phyloP scores from a whole-genome alignment of 2,888 invertebrate genomes.

The Chromoteleia sp. region DNA sequence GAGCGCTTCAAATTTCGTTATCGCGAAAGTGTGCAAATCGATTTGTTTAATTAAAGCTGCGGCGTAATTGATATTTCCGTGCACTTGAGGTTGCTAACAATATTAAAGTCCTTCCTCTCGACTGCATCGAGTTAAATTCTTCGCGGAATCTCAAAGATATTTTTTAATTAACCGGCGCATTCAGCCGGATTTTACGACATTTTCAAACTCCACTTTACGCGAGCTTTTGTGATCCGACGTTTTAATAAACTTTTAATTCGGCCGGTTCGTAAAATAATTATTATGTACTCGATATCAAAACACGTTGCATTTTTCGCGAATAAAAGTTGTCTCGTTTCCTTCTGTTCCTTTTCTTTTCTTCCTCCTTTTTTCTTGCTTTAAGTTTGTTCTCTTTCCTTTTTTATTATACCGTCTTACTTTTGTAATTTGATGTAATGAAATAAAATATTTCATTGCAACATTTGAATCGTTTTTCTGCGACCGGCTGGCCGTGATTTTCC shows the following conservation, averaged over 20 bases:
- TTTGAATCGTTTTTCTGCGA: slow-evolving; percentile 2
- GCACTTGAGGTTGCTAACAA: slow-evolving; percentile 42
- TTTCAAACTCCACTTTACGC: slow-evolving; percentile 28
- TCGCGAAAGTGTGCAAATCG: slow-evolving; percentile 28
- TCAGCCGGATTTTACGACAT: slow-evolving; percentile 49
- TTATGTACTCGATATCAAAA: slow-evolving; percentile 14
- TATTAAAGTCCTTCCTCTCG: slow-evolving; percentile 22
- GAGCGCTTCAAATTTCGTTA: no score
- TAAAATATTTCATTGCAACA: no score
- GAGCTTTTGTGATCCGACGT: slow-evolving; percentile 10
- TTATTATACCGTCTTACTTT: no score
- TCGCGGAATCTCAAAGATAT: slow-evolving; percentile 48
- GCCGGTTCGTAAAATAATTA: slow-evolving; percentile 13
- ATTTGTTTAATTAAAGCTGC: slow-evolving; percentile 39
- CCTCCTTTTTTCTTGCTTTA: no score
- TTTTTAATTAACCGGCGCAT: slow-evolving; percentile 52
- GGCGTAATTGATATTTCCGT: slow-evolving; percentile 37
- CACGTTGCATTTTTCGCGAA: background rate
- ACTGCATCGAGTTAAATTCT: slow-evolving; percentile 31
- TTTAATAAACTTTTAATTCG: slow-evolving; percentile 39
- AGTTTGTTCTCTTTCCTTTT: no score
- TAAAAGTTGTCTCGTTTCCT: slow-evolving; percentile 1
- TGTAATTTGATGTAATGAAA: no score
- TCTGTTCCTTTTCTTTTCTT: no score
- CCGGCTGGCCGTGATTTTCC: slow-evolving; percentile 28